These are phyloP conservation scores for Accipiter cooperii DNA, from an alignment of 2,113 vertebrate genomes.

Conservation along the genomic window DNA sequence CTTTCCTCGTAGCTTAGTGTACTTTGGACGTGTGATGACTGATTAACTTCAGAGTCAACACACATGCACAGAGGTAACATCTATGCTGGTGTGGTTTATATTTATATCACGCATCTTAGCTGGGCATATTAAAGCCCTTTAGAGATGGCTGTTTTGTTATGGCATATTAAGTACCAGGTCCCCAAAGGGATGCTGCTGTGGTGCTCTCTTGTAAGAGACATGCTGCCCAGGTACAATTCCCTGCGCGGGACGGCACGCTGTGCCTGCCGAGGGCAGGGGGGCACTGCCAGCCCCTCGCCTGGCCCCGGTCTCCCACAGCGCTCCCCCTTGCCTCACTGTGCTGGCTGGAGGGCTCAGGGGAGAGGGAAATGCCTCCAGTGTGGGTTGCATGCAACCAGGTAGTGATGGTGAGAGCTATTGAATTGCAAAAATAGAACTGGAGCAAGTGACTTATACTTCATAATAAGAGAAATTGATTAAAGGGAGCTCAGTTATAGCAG, in stretches of 20 bases:
- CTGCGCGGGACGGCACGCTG: accelerated
- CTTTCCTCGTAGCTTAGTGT: neutral
- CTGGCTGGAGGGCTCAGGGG: neutral
- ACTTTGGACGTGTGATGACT: neutral
- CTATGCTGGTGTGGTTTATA: neutral
- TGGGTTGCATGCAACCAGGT: neutral
- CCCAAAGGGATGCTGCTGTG: neutral
- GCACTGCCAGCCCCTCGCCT: neutral
- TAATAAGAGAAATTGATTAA: neutral
- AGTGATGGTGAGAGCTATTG: neutral
- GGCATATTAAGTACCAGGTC: neutral
- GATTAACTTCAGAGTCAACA: neutral
- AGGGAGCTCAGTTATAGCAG: neutral
- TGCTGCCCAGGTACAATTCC: neutral
- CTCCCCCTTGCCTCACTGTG: neutral
- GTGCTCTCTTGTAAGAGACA: neutral
- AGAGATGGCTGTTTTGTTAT: neutral
- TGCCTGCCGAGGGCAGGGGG: neutral
- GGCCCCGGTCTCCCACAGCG: neutral
- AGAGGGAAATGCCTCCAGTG: neutral
- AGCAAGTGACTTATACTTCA: neutral
- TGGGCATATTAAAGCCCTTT: neutral
- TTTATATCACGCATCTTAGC: neutral
- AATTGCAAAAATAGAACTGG: neutral
- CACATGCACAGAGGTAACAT: neutral